These are phyloP conservation scores for Eudasyphora cyanicolor DNA, from an alignment of 2,888 invertebrate species.

Conservation along the genomic window DNA sequence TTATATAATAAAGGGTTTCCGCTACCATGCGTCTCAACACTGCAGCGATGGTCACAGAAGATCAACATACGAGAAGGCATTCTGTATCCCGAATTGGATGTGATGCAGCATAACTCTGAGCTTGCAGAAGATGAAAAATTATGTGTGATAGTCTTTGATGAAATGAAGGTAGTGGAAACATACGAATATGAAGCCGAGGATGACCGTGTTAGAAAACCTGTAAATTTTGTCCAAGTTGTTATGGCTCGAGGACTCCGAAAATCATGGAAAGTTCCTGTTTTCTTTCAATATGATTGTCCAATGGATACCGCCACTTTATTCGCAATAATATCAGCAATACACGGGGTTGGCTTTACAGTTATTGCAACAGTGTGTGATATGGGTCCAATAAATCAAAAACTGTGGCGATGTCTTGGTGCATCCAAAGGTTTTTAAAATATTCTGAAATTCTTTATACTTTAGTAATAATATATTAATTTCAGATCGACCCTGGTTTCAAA, in stretches of 20 bases:
- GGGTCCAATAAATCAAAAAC: neutral
- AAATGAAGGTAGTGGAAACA: conserved; percentile 36
- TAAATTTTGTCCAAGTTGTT: conserved; percentile 31
- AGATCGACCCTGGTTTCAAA: conserved; percentile 57
- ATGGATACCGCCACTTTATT: no score
- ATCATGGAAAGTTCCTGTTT: conserved; percentile 32
- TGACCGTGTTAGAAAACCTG: conserved; percentile 34
- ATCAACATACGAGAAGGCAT: conserved; percentile 24
- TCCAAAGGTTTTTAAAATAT: conserved; percentile 19
- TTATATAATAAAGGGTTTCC: neutral
- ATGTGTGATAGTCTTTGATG: conserved; percentile 27
- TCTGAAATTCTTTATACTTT: no score
- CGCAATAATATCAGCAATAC: no score
- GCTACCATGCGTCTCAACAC: neutral
- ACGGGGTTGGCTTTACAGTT: neutral
- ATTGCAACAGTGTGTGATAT: no score
- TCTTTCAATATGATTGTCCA: conserved; percentile 20
- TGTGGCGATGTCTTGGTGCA: conserved; percentile 40
- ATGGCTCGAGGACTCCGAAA: conserved; percentile 36
- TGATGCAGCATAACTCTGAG: neutral
- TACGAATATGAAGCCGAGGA: conserved; percentile 9
- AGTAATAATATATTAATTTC: no score
- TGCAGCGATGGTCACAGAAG: conserved; percentile 28
- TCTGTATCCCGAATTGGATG: neutral
- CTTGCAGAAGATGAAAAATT: conserved; percentile 25